Percentiles rank a stretch among this genome's conserved stretches.
Evolutionary conservation across 2,113 vertebrate species (phyloP).

Genomic region (Monopterus albus): DNA sequence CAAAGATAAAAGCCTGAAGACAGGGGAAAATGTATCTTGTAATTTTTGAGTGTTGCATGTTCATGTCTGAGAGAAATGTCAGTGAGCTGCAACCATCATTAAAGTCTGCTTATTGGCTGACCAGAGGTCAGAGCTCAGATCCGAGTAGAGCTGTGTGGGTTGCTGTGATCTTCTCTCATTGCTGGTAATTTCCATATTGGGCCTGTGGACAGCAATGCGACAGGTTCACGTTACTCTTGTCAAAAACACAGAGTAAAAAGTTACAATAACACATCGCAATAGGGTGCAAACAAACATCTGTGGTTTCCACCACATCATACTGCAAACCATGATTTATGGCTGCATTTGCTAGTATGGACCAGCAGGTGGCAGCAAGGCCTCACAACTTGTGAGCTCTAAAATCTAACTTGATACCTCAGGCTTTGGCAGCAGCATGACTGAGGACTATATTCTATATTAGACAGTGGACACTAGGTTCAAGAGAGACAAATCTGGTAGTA

Average conservation of each 20-base stretch:
- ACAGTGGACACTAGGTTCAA: slow-evolving; percentile 50
- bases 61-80: slow-evolving; percentile 59
- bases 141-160: slow-evolving; percentile 69
- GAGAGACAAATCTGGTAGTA: slow-evolving; percentile 53
- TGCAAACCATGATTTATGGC: slow-evolving; percentile 59
- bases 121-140: slow-evolving; percentile 70
- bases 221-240: slow-evolving; percentile 41
- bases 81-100: slow-evolving; percentile 71
- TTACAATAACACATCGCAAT: slow-evolving; percentile 50
- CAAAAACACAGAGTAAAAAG: slow-evolving; percentile 9
- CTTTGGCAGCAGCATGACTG: slow-evolving; percentile 61
- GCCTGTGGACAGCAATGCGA: slow-evolving; percentile 84
- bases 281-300: slow-evolving; percentile 63
- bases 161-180: slow-evolving; percentile 86
- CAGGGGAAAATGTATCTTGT: slow-evolving; percentile 42
- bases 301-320: slow-evolving; percentile 52
- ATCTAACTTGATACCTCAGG: slow-evolving; percentile 47
- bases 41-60: slow-evolving; percentile 51
- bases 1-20: slow-evolving; percentile 52
- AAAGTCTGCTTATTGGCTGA: slow-evolving; percentile 74
- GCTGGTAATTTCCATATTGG: slow-evolving; percentile 99
- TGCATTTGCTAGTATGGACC: slow-evolving; percentile 70
- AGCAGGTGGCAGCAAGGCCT: slow-evolving; percentile 80
- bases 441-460: slow-evolving; percentile 32
- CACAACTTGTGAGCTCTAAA: slow-evolving; percentile 58